These are phyloP conservation scores for Acronicta alni DNA, from an alignment of 2,888 invertebrate species.

Conservation along the genomic window DNA sequence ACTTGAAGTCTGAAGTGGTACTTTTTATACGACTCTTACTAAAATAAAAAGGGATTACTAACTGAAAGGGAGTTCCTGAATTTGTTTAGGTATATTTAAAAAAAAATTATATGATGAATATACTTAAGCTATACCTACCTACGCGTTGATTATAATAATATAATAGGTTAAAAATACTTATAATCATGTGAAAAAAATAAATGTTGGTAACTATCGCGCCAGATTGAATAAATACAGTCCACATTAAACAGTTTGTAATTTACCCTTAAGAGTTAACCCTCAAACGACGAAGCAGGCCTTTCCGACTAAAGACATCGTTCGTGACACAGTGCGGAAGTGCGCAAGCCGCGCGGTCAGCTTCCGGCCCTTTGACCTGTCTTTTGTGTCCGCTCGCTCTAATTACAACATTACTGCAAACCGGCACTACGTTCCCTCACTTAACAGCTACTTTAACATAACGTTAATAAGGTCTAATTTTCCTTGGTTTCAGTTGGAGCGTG, in stretches of 20 bases:
- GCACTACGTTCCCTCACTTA: constrained; percentile 25
- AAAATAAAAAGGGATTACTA: constrained; percentile 5
- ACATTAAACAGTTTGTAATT: constrained; percentile 30
- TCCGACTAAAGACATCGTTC: constrained; percentile 76
- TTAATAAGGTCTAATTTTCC: constrained; percentile 59
- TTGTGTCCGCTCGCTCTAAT: constrained; percentile 75
- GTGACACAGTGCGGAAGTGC: constrained; percentile 76
- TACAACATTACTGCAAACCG: constrained; percentile 68
- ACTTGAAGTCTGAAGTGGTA: constrained; percentile 24
- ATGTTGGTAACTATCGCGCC: too few relatives aligned
- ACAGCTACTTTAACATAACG: constrained; percentile 43
- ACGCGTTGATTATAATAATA: too few relatives aligned
- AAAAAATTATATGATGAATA: too few relatives aligned
- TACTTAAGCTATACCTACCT: too few relatives aligned
- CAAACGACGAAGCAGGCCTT: constrained; percentile 64
- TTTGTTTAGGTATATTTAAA: neutral
- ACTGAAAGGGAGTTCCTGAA: neutral
- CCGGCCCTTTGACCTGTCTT: constrained; percentile 85
- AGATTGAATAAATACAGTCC: constrained; percentile 14
- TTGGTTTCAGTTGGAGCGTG: constrained; percentile 53
- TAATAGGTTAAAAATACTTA: too few relatives aligned
- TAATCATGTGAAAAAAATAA: too few relatives aligned
- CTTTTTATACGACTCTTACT: constrained; percentile 8
- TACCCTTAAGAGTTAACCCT: constrained; percentile 60
- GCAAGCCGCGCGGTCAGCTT: constrained; percentile 83